phyloP scores from a whole-genome alignment of 1,140 invertebrate genomes.

The Caerostris extrusa region DNA sequence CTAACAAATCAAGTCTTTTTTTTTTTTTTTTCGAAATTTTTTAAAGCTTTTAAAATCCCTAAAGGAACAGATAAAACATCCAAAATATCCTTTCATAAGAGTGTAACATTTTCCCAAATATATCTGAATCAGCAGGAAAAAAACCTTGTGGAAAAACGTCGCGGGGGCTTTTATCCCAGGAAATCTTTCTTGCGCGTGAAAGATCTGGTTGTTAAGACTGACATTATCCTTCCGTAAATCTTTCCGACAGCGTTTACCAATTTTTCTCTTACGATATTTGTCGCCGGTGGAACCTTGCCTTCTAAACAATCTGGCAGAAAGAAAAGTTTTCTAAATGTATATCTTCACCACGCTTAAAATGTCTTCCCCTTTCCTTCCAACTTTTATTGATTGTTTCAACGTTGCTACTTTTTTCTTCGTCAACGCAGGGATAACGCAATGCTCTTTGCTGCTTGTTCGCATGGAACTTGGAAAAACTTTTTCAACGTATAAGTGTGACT shows the following conservation, averaged over 20 bases:
- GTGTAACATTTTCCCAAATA: neutral
- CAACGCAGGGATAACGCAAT: neutral
- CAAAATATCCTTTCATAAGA: neutral
- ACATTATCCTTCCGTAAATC: slow-evolving; percentile 47
- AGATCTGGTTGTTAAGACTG: slow-evolving; percentile 53
- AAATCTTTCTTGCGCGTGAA: neutral
- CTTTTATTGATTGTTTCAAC: slow-evolving; percentile 62
- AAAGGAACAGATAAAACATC: no score
- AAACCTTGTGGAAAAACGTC: neutral
- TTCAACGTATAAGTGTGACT: slow-evolving; percentile 1
- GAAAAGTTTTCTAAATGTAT: slow-evolving; percentile 54
- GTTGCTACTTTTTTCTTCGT: slow-evolving; percentile 63
- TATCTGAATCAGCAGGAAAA: slow-evolving; percentile 6
- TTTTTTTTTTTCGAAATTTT: neutral
- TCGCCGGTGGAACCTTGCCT: neutral
- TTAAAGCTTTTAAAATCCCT: no score
- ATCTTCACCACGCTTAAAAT: neutral
- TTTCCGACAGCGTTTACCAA: slow-evolving; percentile 50
- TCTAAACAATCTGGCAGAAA: slow-evolving; percentile 21
- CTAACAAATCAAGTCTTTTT: no score
- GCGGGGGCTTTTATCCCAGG: neutral
- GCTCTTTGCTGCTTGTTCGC: neutral
- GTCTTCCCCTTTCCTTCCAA: neutral
- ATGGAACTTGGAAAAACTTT: slow-evolving; percentile 17
- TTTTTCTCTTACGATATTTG: slow-evolving; percentile 65